A percentile compares a stretch with the other conserved stretches of the same genome.
Evolutionary conservation across 2,888 invertebrate genomes (phyloP).

Genomic region (Epinotia nisella): DNA sequence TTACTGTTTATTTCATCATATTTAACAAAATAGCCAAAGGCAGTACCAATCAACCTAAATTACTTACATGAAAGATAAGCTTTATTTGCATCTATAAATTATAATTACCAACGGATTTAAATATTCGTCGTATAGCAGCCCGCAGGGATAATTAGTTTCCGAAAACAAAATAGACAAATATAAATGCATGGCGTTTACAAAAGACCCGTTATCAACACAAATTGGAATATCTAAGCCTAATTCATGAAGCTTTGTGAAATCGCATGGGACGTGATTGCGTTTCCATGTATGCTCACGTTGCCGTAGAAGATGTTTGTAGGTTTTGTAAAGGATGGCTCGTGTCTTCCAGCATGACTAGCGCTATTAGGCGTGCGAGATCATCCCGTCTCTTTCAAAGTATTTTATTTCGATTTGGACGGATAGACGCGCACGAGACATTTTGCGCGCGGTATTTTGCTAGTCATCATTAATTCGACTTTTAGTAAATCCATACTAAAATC

Average conservation of each 20-base stretch:
- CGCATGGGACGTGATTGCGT: conserved; percentile 45
- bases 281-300: conserved; percentile 9
- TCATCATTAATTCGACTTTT: too few relatives aligned
- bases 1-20: neutral
- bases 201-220: conserved; percentile 66
- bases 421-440: too few relatives aligned
- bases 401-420: too few relatives aligned
- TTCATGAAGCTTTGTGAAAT: conserved; percentile 63
- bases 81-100: conserved; percentile 23
- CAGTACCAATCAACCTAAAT: neutral
- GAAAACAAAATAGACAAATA: conserved; percentile 68
- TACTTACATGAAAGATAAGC: neutral
- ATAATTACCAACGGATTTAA: conserved; percentile 14
- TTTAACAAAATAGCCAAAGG: neutral
- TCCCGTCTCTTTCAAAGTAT: too few relatives aligned
- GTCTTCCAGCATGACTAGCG: too few relatives aligned
- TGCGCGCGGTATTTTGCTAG: too few relatives aligned
- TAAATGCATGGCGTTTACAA: conserved; percentile 67
- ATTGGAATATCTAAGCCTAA: conserved; percentile 60
- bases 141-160: conserved; percentile 41
- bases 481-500: too few relatives aligned
- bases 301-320: neutral
- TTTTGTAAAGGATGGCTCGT: too few relatives aligned
- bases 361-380: too few relatives aligned
- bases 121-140: conserved; percentile 21